A percentile compares a stretch with the other conserved stretches of the same genome.
Conservation (phyloP, 1,140 invertebrate species). For the Drosophila paulistorum region DNA sequence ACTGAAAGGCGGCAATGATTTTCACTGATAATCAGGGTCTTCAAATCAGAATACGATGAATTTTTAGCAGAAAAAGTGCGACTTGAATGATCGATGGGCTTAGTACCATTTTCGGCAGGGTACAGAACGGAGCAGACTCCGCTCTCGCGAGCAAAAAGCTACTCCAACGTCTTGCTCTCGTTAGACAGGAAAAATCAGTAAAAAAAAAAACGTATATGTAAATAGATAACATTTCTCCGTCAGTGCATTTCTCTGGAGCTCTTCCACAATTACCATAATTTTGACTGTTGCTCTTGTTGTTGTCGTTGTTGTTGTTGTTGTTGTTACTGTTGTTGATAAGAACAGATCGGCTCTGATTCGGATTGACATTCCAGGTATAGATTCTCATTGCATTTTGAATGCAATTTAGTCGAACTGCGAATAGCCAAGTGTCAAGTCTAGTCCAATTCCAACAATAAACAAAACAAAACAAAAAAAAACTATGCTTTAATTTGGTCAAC, state of each 20-base stretch:
- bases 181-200: slow-evolving; percentile 32
- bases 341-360: neutral
- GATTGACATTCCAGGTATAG: slow-evolving; percentile 16
- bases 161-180: slow-evolving; percentile 6
- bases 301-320: neutral
- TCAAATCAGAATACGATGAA: slow-evolving; percentile 32
- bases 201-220: neutral
- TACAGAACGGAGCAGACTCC: slow-evolving; percentile 57
- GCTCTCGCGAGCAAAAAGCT: slow-evolving; percentile 57
- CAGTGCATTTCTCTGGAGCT: slow-evolving; percentile 1
- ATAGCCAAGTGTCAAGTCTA: slow-evolving; percentile 15
- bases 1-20: slow-evolving; percentile 11
- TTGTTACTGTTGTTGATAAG: neutral
- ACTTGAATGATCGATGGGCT: slow-evolving; percentile 53
- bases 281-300: neutral
- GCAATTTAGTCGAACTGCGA: slow-evolving; percentile 17
- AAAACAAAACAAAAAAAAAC: slow-evolving; percentile 12
- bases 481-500: slow-evolving; percentile 35
- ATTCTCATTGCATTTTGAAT: slow-evolving; percentile 14
- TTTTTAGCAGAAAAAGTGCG: slow-evolving; percentile 72
- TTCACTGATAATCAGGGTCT: slow-evolving; percentile 8
- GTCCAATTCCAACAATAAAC: slow-evolving; percentile 1
- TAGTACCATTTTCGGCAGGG: slow-evolving; percentile 77
- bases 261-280: slow-evolving; percentile 8
- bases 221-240: slow-evolving; percentile 17